Evolutionary conservation across 2,113 vertebrate genomes (phyloP).

Genomic region (Picathartes gymnocephalus): DNA sequence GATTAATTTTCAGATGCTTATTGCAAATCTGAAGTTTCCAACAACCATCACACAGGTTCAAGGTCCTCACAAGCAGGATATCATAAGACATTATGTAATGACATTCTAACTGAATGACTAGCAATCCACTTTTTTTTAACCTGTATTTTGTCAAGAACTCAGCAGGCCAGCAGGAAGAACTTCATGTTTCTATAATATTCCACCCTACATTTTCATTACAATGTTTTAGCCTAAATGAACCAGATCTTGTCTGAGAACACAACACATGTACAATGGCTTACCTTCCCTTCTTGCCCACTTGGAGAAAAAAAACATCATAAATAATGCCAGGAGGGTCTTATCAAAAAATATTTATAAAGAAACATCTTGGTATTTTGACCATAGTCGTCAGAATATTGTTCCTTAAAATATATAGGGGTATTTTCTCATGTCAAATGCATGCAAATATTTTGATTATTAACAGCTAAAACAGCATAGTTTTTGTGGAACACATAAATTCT

Average conservation of each 20-base stretch:
- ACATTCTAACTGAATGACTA: neutral
- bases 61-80: neutral
- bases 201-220: neutral
- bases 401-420: neutral
- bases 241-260: neutral
- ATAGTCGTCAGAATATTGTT: neutral
- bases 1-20: neutral
- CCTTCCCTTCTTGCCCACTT: neutral
- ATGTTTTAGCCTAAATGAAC: neutral
- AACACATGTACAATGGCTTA: neutral
- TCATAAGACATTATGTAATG: neutral
- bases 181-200: neutral
- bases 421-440: neutral
- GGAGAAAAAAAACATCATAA: neutral
- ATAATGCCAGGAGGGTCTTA: rapidly evolving
- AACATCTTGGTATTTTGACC: neutral
- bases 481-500: neutral
- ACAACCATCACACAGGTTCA: neutral
- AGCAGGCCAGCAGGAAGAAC: neutral
- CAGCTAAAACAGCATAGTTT: neutral
- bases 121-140: neutral
- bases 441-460: neutral
- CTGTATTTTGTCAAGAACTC: neutral
- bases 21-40: neutral
- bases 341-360: neutral